Base-by-base conservation (phyloP, 2,113 vertebrate genomes). In the Nothocercus nigrocapillus region DNA sequence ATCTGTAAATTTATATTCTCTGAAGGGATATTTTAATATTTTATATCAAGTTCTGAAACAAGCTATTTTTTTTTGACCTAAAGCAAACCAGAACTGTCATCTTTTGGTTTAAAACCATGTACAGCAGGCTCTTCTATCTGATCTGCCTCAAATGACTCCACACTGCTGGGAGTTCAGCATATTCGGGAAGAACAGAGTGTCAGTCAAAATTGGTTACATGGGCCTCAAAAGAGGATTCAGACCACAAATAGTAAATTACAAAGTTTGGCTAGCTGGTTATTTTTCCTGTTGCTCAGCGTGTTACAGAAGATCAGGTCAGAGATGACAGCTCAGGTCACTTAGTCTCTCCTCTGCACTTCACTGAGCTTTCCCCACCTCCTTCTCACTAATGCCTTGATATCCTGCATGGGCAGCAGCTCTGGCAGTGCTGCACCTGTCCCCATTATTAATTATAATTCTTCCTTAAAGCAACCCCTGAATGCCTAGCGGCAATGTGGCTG, bases 401-500 rank as follows among this genome's bases (percentile, higher is more conserved):
- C 40, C 21, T 14, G 13, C 9, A 15, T 30, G 9, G 24, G 20
- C 1, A 40, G 36, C 20, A 56, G 42, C 49, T 36, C 28, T 2
- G 1, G 19, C 34, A 15, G 38, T 3, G 34, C 83, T 61, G 49
- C 63, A 45, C 70, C 9, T 7, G 1, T 7, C 28, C 32, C 42
- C 74, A 42, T 32, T 20, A 5, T 61, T 6, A 2, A 30, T 49
- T 67, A 59, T 5, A 24, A 13, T 19, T 40, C 3, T 16, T 63
- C 36, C n/a, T 34, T 25, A 30, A 7, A 5, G 38, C 47, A 15
- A 21, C 7, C 36, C 21, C 19, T 19, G 61, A 5, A 7, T 4
- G 53, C 7, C 25, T 13, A 13, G 38, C 49, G 28, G 30, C 44
- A 45, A 16, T 0, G 1, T 0, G 2, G 9, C 44, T 1, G 1